A percentile compares a stretch with the other conserved stretches of the same genome.
Evolutionary conservation across 2,888 invertebrate species (phyloP).

Genomic region (Eupithecia exiguata): DNA sequence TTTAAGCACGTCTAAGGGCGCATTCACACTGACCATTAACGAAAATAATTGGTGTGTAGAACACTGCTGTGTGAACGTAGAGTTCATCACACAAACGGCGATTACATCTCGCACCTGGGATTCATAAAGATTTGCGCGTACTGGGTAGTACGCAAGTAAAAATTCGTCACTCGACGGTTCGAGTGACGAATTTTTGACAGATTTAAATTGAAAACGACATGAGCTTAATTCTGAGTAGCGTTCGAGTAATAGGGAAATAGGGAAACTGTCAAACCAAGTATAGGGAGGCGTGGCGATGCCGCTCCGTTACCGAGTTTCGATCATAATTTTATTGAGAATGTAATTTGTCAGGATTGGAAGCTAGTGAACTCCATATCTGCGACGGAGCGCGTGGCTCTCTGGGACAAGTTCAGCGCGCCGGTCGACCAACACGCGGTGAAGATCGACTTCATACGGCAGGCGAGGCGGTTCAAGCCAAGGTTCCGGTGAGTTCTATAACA

Average conservation of each 20-base stretch:
- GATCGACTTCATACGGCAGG: constrained; percentile 92
- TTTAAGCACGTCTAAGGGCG: background rate
- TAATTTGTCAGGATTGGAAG: constrained; percentile 87
- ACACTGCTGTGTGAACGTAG: too few relatives aligned
- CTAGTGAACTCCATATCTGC: constrained; percentile 91
- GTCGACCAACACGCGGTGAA: constrained; percentile 95
- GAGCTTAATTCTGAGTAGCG: background rate
- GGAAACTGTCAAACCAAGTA: background rate
- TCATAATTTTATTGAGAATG: background rate
- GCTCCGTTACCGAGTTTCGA: background rate
- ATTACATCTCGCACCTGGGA: too few relatives aligned
- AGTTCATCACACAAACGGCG: too few relatives aligned
- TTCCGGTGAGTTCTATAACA: constrained; percentile 81
- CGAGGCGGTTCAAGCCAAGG: constrained; percentile 88
- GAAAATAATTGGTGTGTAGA: too few relatives aligned
- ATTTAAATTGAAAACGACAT: too few relatives aligned
- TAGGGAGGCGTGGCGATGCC: background rate
- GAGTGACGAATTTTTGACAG: too few relatives aligned
- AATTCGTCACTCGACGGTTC: too few relatives aligned
- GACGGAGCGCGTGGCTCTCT: constrained; percentile 94
- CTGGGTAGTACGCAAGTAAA: too few relatives aligned
- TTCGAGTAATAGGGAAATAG: background rate
- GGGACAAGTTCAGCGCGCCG: constrained; percentile 92
- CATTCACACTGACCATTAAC: too few relatives aligned
- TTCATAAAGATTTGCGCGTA: too few relatives aligned